Evolutionary conservation across 2,888 invertebrate genomes (phyloP).

Genomic region (Xylophagus ater): DNA sequence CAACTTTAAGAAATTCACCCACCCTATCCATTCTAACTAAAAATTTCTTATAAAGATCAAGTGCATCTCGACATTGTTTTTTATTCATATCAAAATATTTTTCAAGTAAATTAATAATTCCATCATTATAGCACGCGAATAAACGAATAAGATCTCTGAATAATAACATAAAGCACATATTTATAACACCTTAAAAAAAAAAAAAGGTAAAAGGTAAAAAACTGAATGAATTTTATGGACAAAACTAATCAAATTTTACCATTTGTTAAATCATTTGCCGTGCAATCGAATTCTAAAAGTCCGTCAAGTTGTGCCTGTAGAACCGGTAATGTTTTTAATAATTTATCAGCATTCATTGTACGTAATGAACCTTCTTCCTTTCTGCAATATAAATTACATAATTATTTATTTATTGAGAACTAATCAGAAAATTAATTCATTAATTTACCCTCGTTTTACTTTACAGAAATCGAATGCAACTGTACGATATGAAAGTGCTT

Average conservation of each 20-base stretch:
- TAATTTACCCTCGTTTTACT: constrained; percentile 89
- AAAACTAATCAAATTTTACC: constrained; percentile 32
- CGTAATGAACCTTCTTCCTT: constrained; percentile 95
- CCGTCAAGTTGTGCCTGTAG: constrained; percentile 93
- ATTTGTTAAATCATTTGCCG: constrained; percentile 92
- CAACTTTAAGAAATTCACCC: constrained; percentile 90
- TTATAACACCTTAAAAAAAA: constrained; percentile 64
- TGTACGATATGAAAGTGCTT: constrained; percentile 94
- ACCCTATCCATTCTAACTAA: constrained; percentile 97
- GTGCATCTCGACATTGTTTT: constrained; percentile 93
- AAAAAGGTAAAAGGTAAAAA: constrained; percentile 2
- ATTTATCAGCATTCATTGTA: constrained; percentile 94
- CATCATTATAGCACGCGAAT: constrained; percentile 99
- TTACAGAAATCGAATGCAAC: constrained; percentile 99
- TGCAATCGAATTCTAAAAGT: constrained; percentile 93
- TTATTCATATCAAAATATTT: constrained; percentile 99
- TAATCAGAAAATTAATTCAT: neutral
- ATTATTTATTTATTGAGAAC: neutral
- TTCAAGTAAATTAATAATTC: constrained; percentile 95
- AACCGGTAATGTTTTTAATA: constrained; percentile 91
- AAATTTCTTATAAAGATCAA: constrained; percentile 98
- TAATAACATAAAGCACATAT: constrained; percentile 96
- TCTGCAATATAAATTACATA: constrained; percentile 40
- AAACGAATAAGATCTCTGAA: constrained; percentile 98
- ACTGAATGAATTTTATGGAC: neutral